Evolutionary conservation across 2,797 vertebrate genomes (phyloP).

Genomic region (Morelia viridis): DNA sequence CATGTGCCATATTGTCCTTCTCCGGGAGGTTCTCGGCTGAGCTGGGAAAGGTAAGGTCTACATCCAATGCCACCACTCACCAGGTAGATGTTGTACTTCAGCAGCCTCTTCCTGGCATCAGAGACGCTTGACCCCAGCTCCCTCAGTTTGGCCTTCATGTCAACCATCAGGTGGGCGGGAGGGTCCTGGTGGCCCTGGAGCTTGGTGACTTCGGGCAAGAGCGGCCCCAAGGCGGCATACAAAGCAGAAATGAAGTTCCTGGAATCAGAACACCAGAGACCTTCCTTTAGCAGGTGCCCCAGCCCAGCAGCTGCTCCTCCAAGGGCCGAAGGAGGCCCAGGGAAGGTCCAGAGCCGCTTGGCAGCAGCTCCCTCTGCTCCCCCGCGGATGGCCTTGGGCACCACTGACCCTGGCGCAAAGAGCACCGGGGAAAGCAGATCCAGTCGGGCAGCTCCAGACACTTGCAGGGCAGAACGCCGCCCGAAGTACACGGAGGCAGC

Average conservation of each 20-base stretch:
- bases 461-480: background rate
- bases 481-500: background rate
- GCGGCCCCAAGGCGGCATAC: background rate
- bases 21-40: rapidly evolving
- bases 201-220: background rate
- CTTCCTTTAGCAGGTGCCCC: background rate
- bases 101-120: slow-evolving; percentile 15
- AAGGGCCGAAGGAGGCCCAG: background rate
- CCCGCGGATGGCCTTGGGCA: background rate
- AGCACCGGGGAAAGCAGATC: too few relatives aligned
- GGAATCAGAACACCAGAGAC: background rate
- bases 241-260: slow-evolving; percentile 25
- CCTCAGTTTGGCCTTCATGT: slow-evolving; percentile 31
- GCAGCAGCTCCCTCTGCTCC: background rate
- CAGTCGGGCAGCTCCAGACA: too few relatives aligned
- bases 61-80: background rate
- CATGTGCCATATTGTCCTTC: rapidly evolving
- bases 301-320: background rate
- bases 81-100: slow-evolving; percentile 33
- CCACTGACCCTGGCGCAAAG: background rate
- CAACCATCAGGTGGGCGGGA: slow-evolving; percentile 18
- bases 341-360: too few relatives aligned
- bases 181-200: slow-evolving; percentile 22
- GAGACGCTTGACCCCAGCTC: slow-evolving; percentile 8
- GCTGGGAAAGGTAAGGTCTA: background rate